Percentiles rank a stretch among this genome's conserved stretches.
Evolutionary conservation across 2,888 invertebrate species (phyloP).

Genomic region (Ichneumoninae sp.): DNA sequence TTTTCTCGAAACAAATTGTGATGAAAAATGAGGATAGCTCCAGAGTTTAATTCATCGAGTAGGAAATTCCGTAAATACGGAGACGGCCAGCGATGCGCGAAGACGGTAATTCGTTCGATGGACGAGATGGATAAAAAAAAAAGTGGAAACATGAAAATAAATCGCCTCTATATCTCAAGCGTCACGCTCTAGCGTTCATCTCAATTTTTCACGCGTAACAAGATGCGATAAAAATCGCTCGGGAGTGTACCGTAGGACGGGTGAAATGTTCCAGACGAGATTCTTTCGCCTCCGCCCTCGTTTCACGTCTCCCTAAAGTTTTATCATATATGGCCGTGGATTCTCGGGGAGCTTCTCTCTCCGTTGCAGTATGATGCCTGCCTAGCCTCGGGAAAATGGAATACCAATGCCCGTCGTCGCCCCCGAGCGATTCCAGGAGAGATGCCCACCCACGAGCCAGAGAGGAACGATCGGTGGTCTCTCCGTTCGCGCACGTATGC

Average conservation of each 20-base stretch:
- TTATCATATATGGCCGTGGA: slow-evolving; percentile 59
- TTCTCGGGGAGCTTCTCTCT: slow-evolving; percentile 35
- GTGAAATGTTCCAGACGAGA: slow-evolving; percentile 43
- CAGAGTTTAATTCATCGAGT: not conserved
- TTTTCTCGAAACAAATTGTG: not conserved
- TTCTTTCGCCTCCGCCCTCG: slow-evolving; percentile 30
- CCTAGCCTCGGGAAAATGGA: slow-evolving; percentile 53
- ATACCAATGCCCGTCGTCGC: slow-evolving; percentile 51
- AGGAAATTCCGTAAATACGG: slow-evolving; percentile 3
- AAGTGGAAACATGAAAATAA: slow-evolving; percentile 24
- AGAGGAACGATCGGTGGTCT: slow-evolving; percentile 22
- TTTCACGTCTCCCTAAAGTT: slow-evolving; percentile 49
- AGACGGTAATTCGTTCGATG: not conserved
- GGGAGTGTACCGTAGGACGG: slow-evolving; percentile 1
- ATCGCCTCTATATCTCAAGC: slow-evolving; percentile 29
- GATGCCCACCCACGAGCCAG: slow-evolving; percentile 54
- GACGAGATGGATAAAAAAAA: slow-evolving; percentile 8
- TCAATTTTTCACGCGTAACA: slow-evolving; percentile 50
- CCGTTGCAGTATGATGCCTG: slow-evolving; percentile 18
- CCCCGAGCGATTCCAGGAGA: slow-evolving; percentile 32
- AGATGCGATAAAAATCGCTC: slow-evolving; percentile 55
- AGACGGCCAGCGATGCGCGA: not conserved
- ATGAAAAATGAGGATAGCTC: slow-evolving; percentile 6
- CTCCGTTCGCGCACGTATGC: slow-evolving; percentile 9
- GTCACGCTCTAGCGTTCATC: slow-evolving; percentile 31